These are phyloP conservation scores for Coenonympha arcania DNA, from an alignment of 2,888 invertebrate genomes.

Conservation along the genomic window DNA sequence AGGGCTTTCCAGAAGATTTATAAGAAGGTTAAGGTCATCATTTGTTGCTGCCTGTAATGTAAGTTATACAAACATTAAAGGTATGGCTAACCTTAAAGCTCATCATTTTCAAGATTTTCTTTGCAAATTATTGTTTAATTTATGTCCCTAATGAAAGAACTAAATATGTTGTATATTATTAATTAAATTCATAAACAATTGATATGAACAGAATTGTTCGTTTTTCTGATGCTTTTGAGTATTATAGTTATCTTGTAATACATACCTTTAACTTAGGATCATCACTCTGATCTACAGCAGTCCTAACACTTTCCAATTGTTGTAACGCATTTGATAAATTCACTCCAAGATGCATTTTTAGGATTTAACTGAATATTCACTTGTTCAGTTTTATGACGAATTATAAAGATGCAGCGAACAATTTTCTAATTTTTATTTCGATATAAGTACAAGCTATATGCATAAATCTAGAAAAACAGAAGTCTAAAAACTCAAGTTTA, in stretches of 20 bases:
- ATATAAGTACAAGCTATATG: too few relatives aligned
- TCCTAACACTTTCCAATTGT: slow-evolving; percentile 89
- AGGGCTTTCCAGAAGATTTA: slow-evolving; percentile 90
- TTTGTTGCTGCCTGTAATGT: slow-evolving; percentile 68
- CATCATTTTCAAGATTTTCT: not conserved
- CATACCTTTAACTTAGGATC: slow-evolving; percentile 86
- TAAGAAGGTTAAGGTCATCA: slow-evolving; percentile 86
- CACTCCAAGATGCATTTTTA: slow-evolving; percentile 72
- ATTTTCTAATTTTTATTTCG: too few relatives aligned
- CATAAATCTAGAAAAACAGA: too few relatives aligned
- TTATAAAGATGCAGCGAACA: too few relatives aligned
- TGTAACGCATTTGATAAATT: slow-evolving; percentile 93
- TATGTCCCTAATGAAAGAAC: too few relatives aligned
- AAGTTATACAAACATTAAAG: not conserved
- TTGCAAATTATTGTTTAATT: not conserved
- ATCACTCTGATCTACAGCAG: slow-evolving; percentile 87
- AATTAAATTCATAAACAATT: too few relatives aligned
- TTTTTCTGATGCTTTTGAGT: too few relatives aligned
- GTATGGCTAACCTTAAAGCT: too few relatives aligned
- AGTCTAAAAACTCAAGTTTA: too few relatives aligned
- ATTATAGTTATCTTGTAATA: too few relatives aligned
- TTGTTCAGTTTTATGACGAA: not conserved
- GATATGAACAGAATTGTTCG: too few relatives aligned
- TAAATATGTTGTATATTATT: too few relatives aligned
- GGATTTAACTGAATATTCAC: not conserved